Conservation (phyloP, 2,888 invertebrate species). For the Idaea aversata region DNA sequence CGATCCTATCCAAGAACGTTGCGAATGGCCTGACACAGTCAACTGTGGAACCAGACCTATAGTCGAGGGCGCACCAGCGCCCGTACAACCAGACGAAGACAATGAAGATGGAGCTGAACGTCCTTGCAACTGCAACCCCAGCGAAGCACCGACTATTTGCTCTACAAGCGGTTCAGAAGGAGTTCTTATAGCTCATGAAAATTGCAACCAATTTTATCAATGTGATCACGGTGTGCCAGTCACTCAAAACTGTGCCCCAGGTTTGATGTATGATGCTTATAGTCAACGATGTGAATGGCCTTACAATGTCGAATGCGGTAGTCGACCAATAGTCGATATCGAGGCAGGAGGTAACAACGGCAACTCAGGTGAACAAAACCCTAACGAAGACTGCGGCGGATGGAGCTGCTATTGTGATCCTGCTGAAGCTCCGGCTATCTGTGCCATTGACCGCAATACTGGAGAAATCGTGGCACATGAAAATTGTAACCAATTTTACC, state of each 20-base stretch:
- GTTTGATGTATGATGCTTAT: conserved; percentile 35
- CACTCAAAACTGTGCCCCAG: conserved; percentile 24
- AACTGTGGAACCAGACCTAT: conserved; percentile 32
- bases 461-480: conserved; percentile 44
- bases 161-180: conserved; percentile 36
- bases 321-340: conserved; percentile 26
- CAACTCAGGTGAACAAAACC: background rate
- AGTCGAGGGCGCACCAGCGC: conserved; percentile 8
- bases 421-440: conserved; percentile 33
- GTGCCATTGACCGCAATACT: conserved; percentile 33
- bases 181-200: conserved; percentile 41
- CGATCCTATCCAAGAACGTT: conserved; percentile 31
- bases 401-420: conserved; percentile 28
- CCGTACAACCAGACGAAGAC: background rate
- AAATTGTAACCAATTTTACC: conserved; percentile 44
- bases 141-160: conserved; percentile 39
- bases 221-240: conserved; percentile 37
- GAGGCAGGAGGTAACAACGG: conserved; percentile 11
- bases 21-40: conserved; percentile 40
- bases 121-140: conserved; percentile 31
- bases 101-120: conserved; percentile 11
- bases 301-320: conserved; percentile 40
- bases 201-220: conserved; percentile 45
- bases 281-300: conserved; percentile 44
- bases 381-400: conserved; percentile 14